These are phyloP conservation scores for Harpagus bidentatus DNA, from an alignment of 2,113 vertebrate species.

Conservation along the genomic window DNA sequence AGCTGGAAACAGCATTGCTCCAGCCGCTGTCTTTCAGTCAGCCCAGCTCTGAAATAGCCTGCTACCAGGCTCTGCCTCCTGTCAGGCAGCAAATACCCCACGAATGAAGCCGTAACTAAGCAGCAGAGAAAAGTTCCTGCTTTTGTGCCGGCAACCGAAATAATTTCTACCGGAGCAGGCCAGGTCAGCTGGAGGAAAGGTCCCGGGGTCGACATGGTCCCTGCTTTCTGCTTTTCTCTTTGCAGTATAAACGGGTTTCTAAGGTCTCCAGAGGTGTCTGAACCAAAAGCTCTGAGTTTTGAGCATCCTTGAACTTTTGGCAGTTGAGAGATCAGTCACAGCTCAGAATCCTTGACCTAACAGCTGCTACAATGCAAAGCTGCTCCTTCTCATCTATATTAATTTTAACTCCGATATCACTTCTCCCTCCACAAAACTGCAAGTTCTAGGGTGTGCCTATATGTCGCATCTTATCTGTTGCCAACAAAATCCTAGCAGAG, in stretches of 20 bases:
- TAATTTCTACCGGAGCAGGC: not conserved
- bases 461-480: not conserved
- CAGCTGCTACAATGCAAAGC: not conserved
- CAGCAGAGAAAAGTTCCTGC: not conserved
- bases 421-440: not conserved
- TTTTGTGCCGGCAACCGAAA: not conserved
- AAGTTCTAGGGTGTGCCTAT: not conserved
- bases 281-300: not conserved
- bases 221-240: conserved; percentile 54
- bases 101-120: rapidly evolving
- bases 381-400: not conserved
- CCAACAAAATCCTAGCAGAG: not conserved
- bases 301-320: conserved; percentile 30
- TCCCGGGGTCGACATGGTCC: not conserved
- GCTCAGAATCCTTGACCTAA: not conserved
- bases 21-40: not conserved
- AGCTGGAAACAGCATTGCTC: rapidly evolving
- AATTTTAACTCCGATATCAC: not conserved
- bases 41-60: not conserved
- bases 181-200: conserved; percentile 44
- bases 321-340: not conserved
- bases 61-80: not conserved
- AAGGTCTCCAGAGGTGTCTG: not conserved
- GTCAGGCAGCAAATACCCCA: not conserved
- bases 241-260: not conserved